phyloP scores from a whole-genome alignment of 2,797 vertebrate genomes.

The Meda fulgida region DNA sequence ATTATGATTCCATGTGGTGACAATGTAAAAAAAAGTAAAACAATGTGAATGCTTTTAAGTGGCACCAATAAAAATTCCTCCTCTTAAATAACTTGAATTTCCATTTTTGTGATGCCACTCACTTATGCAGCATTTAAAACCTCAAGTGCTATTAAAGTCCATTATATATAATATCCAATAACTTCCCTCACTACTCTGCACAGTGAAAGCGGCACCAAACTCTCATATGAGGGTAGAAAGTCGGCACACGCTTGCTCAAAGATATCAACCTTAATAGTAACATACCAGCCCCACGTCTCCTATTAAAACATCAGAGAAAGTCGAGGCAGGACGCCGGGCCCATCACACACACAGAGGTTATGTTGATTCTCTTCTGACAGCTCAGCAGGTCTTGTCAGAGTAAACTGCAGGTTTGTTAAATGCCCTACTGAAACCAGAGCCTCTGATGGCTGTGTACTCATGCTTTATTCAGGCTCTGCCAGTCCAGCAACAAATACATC shows the following conservation, averaged over 20 bases:
- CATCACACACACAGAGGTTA: neutral
- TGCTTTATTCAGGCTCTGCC: slow-evolving; percentile 76
- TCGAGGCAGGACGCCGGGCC: neutral
- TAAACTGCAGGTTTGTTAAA: slow-evolving; percentile 28
- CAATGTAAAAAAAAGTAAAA: neutral
- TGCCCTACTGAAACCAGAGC: slow-evolving; percentile 73
- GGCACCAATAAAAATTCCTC: neutral
- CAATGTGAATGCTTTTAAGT: neutral
- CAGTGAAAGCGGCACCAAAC: neutral
- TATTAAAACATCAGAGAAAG: neutral
- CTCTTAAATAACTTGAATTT: neutral
- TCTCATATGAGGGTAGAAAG: neutral
- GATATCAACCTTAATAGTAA: neutral
- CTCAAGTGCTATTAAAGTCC: neutral
- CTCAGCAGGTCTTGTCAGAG: slow-evolving; percentile 36
- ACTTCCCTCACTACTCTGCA: neutral
- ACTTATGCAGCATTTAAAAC: neutral
- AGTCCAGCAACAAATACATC: slow-evolving; percentile 47
- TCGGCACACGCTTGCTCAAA: neutral
- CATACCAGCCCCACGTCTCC: no score
- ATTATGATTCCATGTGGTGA: neutral
- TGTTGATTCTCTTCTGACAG: neutral
- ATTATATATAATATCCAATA: neutral
- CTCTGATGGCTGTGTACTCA: slow-evolving; percentile 67
- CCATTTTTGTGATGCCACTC: neutral